Evolutionary conservation across 2,113 vertebrate species (phyloP).

Genomic region (Ovibos moschatus): DNA sequence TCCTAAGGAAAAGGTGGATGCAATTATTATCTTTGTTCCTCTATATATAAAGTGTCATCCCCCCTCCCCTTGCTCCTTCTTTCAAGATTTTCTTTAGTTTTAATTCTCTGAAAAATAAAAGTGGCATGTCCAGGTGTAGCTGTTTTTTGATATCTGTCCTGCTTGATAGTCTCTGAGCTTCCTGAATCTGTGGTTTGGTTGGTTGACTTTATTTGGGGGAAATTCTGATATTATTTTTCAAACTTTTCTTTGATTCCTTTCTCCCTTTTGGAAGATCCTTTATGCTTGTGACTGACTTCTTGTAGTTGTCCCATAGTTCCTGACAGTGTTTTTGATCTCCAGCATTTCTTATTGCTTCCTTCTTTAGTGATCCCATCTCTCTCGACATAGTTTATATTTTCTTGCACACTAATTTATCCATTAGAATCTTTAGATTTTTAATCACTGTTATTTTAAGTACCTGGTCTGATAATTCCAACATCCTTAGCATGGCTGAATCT

Average conservation of each 20-base stretch:
- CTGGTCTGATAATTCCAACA: background rate
- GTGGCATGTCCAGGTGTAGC: background rate
- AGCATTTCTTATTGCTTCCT: background rate
- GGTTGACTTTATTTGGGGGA: background rate
- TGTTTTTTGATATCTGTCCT: background rate
- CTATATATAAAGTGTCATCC: background rate
- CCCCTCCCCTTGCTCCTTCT: background rate
- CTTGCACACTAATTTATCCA: background rate
- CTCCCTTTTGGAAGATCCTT: background rate
- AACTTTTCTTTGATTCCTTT: background rate
- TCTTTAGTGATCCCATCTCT: background rate
- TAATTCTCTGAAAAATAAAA: background rate
- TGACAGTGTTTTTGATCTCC: background rate
- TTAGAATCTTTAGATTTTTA: background rate
- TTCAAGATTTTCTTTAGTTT: background rate
- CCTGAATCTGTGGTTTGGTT: background rate
- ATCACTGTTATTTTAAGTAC: background rate
- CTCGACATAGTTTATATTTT: background rate
- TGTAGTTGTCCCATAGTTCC: background rate
- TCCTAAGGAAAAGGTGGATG: background rate
- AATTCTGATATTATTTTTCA: background rate
- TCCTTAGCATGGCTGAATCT: background rate
- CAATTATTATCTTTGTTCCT: background rate
- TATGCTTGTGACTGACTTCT: background rate
- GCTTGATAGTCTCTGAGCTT: background rate